These are phyloP conservation scores for Planococcus citri DNA, from an alignment of 1,140 invertebrate genomes.

Conservation along the genomic window DNA sequence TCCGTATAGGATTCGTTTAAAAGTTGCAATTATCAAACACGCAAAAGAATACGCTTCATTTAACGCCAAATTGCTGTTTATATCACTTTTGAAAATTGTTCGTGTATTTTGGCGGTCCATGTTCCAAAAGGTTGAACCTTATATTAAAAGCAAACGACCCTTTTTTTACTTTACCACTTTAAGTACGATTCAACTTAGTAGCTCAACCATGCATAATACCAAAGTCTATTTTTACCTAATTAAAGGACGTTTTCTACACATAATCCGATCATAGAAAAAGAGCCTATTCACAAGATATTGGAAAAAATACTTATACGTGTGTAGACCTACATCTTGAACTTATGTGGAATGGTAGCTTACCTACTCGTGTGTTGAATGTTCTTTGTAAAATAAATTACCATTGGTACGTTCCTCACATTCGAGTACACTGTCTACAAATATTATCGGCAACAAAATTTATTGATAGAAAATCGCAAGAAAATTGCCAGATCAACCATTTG, in stretches of 20 bases:
- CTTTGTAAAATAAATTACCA: too few relatives aligned
- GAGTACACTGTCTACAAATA: too few relatives aligned
- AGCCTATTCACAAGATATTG: too few relatives aligned
- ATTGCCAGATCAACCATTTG: too few relatives aligned
- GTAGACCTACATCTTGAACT: too few relatives aligned
- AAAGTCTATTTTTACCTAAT: background rate
- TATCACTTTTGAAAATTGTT: background rate
- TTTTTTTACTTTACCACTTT: background rate
- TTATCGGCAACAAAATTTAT: too few relatives aligned
- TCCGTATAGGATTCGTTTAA: background rate
- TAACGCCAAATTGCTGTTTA: background rate
- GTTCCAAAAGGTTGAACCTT: background rate
- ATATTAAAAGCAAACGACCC: background rate
- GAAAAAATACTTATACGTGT: too few relatives aligned
- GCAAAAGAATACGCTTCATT: slow-evolving; percentile 5
- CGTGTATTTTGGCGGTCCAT: background rate
- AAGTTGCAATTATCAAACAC: background rate
- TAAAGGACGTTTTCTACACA: background rate
- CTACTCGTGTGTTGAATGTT: too few relatives aligned
- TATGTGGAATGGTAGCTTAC: too few relatives aligned
- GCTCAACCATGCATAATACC: background rate
- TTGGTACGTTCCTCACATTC: too few relatives aligned
- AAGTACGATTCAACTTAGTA: background rate
- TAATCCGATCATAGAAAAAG: too few relatives aligned
- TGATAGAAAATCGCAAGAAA: too few relatives aligned